Conservation (phyloP, 2,888 invertebrate species). For the Diabrotica balteata region DNA sequence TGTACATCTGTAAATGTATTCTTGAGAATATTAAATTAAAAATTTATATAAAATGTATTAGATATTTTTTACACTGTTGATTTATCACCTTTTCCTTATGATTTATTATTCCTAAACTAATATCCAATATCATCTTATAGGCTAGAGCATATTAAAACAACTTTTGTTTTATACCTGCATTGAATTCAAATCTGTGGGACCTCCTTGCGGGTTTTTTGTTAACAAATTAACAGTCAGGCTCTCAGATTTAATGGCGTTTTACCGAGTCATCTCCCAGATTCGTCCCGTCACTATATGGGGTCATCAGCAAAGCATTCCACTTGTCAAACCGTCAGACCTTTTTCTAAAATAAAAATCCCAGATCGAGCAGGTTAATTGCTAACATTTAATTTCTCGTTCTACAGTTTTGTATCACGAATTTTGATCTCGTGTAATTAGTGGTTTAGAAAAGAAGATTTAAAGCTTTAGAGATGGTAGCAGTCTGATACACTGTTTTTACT, state of each 20-base stretch:
- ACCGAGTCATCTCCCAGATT: slow-evolving; percentile 20
- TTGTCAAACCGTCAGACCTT: slow-evolving; percentile 32
- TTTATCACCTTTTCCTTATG: no score
- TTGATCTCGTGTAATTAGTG: slow-evolving; percentile 25
- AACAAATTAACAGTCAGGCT: slow-evolving; percentile 20
- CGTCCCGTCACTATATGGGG: slow-evolving; percentile 23
- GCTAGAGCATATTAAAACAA: background rate
- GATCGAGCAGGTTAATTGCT: slow-evolving; percentile 28
- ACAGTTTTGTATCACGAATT: background rate
- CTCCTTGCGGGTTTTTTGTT: slow-evolving; percentile 8
- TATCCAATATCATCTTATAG: no score
- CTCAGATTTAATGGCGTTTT: slow-evolving; percentile 22
- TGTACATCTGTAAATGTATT: no score
- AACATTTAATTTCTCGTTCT: slow-evolving; percentile 24
- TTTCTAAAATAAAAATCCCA: slow-evolving; percentile 20
- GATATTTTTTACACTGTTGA: no score
- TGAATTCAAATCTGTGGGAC: slow-evolving; percentile 11
- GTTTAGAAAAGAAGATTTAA: slow-evolving; percentile 11
- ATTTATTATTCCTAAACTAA: no score
- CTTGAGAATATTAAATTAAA: no score
- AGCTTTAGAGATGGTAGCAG: no score
- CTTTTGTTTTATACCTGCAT: slow-evolving; percentile 15
- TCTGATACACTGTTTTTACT: no score
- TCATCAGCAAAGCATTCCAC: slow-evolving; percentile 29
- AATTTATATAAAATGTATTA: no score